Evolutionary conservation across 2,113 vertebrate species (phyloP).

Genomic region (Paracanthobrama guichenoti): DNA sequence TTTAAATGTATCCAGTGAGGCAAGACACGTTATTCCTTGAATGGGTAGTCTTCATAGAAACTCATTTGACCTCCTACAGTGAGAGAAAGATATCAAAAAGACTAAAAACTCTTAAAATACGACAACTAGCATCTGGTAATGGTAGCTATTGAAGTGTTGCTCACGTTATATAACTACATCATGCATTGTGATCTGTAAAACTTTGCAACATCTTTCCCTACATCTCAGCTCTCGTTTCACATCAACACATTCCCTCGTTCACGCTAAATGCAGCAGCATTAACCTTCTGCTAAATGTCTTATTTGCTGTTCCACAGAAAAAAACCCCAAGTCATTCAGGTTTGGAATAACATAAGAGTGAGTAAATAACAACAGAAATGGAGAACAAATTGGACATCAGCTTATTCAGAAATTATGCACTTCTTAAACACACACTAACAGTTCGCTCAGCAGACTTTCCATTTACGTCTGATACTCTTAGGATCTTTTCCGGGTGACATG

Average conservation of each 20-base stretch:
- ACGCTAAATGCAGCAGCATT: not conserved
- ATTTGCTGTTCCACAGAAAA: not conserved
- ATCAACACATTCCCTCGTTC: not conserved
- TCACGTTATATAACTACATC: too few species aligned
- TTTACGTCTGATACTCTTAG: not conserved
- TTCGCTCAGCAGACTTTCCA: not conserved
- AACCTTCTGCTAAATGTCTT: not conserved
- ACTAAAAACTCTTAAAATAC: too few species aligned
- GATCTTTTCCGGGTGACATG: slow-evolving; percentile 21
- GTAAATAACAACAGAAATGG: not conserved
- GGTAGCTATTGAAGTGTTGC: too few species aligned
- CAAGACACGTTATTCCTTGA: too few species aligned
- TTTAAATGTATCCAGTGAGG: too few species aligned
- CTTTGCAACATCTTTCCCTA: too few species aligned
- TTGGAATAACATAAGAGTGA: not conserved
- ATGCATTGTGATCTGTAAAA: too few species aligned
- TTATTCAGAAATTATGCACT: not conserved
- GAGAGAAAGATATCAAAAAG: too few species aligned
- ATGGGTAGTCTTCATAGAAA: too few species aligned
- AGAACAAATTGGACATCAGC: not conserved
- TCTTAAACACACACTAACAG: not conserved
- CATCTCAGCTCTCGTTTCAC: not conserved
- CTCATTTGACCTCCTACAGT: too few species aligned
- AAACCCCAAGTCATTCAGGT: not conserved
- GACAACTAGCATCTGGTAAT: too few species aligned